phyloP scores from a whole-genome alignment of 1,140 invertebrate species.

The Cephus cinctus region DNA sequence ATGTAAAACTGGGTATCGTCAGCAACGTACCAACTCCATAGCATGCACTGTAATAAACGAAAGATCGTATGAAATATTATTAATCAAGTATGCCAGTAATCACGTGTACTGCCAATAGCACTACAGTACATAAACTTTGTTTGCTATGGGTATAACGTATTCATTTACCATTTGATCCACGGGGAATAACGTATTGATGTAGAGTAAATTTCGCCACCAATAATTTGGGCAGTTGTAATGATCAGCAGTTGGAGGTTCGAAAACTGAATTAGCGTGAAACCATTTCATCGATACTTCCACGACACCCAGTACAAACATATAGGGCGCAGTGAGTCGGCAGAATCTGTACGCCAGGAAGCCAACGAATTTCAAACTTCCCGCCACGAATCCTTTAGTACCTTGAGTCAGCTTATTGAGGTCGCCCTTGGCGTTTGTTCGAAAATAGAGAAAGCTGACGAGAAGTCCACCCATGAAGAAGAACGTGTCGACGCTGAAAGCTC shows the following conservation, averaged over 20 bases:
- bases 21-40: constrained; percentile 88
- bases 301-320: constrained; percentile 78
- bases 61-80: constrained; percentile 8
- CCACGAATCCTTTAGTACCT: constrained; percentile 67
- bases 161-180: constrained; percentile 82
- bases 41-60: constrained; percentile 70
- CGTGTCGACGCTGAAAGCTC: constrained; percentile 86
- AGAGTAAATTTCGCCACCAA: constrained; percentile 84
- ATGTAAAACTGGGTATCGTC: constrained; percentile 85
- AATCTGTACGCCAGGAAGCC: constrained; percentile 80
- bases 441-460: constrained; percentile 81
- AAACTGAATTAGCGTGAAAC: constrained; percentile 77
- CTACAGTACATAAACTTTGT: too few relatives aligned
- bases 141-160: too few relatives aligned
- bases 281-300: constrained; percentile 80
- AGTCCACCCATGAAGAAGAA: constrained; percentile 88
- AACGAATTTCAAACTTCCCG: constrained; percentile 71
- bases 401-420: constrained; percentile 74
- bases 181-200: constrained; percentile 82
- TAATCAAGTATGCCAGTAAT: background rate
- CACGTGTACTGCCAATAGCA: background rate
- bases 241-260: constrained; percentile 77
- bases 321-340: constrained; percentile 75
- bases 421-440: constrained; percentile 76
- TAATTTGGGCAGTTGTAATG: constrained; percentile 79